Evolutionary conservation across 2,113 vertebrate species (phyloP), one percentile per base, ranked within the genome.

Genomic region (Opisthocomus hoazin): DNA sequence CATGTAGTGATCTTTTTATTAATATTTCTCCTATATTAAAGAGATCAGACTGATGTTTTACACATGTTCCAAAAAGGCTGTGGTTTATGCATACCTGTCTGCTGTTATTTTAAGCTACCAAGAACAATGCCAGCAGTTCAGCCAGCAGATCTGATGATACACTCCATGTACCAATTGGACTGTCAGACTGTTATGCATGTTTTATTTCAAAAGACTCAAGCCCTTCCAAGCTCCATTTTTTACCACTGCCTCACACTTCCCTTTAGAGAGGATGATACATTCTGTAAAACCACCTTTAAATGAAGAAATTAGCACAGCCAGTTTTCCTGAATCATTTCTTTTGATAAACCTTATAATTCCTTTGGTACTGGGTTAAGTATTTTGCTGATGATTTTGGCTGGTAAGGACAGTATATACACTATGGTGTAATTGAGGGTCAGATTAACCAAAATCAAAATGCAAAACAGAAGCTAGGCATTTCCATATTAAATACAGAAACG

Each of bases 41-140:
- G 43, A 90, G 56, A 87, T 27, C 2, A 2, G 53, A 53, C 26
- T 20, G 61, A 85, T 76, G 64, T 80, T 93, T 93, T 73, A 86
- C 60, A 61, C 3, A 24, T 43, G 78, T 93, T 97, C 94, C 93
- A 87, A 97, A 96, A 95, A 96, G 95, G 95, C 85, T 70, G 69
- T 91, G 92, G 51, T 81, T 93, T 91, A 79, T 91, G 70, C 45
- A 66, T 94, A 83, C n/a, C 65, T 90, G 78, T 48, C 82, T 86
- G 51, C 76, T 68, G 32, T 87, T 97, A 87, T 66, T 97, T 92
- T 90, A 85, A 82, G 43, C 66, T 76, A 96, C 75, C 74, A 91
- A 96, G 94, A 96, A 12, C 84, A 93, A 24, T 77, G 69, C 85
- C 87, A 82, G 76, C 10, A 54, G 65, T 50, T 68, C 76, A 93